phyloP scores from a whole-genome alignment of 1,140 invertebrate genomes.

The Heliconius himera region DNA sequence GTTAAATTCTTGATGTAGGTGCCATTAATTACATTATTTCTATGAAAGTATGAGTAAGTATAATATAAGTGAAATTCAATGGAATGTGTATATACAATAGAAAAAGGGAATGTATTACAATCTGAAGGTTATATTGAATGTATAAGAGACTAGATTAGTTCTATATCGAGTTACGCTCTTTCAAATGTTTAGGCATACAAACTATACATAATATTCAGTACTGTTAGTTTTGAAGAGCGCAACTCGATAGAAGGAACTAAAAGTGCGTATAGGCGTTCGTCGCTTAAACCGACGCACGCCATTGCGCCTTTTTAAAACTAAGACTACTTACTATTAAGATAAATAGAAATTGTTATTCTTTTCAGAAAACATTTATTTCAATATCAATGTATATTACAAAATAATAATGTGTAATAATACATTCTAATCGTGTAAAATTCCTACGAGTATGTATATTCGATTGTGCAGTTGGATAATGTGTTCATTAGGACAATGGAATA shows the following conservation, averaged over 20 bases:
- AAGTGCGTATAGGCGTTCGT: conserved; percentile 65
- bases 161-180: conserved; percentile 63
- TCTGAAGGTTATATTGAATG: conserved; percentile 25
- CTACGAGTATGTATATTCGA: background rate
- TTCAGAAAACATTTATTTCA: conserved; percentile 6
- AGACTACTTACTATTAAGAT: conserved; percentile 25
- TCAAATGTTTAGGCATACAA: conserved; percentile 14
- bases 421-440: background rate
- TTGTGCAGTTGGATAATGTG: background rate
- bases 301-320: conserved; percentile 53
- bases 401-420: conserved; percentile 17
- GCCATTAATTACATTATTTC: background rate
- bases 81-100: conserved; percentile 21
- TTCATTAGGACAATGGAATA: background rate
- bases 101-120: conserved; percentile 3
- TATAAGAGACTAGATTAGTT: conserved; percentile 75
- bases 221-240: conserved; percentile 41
- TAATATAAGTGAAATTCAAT: background rate
- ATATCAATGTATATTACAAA: conserved; percentile 5
- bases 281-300: conserved; percentile 60
- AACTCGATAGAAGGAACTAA: conserved; percentile 72
- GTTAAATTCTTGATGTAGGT: background rate
- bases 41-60: background rate
- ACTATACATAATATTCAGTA: conserved; percentile 11
- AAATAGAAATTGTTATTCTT: conserved; percentile 18